Percentiles rank a stretch among this genome's conserved stretches.
These are phyloP conservation scores for Macaria notata DNA, from an alignment of 2,888 invertebrate genomes.

Conservation along the genomic window DNA sequence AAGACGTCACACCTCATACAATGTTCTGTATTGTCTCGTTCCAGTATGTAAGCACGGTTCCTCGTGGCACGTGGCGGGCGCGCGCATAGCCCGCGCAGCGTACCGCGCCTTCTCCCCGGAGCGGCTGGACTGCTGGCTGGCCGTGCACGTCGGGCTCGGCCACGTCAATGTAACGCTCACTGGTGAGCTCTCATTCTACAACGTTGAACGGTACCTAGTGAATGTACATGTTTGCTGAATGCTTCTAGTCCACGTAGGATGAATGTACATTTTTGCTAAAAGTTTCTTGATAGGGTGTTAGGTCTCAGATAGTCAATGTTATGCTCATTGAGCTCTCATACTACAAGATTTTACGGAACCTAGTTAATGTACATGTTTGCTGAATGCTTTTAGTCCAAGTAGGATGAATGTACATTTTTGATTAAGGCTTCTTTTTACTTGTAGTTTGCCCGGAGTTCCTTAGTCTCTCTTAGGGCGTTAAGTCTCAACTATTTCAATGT, in stretches of 20 bases:
- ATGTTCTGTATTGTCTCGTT: constrained; percentile 40
- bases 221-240: constrained; percentile 33
- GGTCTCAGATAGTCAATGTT: too few relatives aligned
- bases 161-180: constrained; percentile 97
- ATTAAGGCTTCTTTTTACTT: too few relatives aligned
- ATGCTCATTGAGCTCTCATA: too few relatives aligned
- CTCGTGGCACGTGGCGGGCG: constrained; percentile 95
- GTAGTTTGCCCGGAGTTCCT: too few relatives aligned
- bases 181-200: constrained; percentile 82
- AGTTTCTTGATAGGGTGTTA: constrained; percentile 30
- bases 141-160: constrained; percentile 95
- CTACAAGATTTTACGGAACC: too few relatives aligned
- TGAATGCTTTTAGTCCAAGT: too few relatives aligned
- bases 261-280: too few relatives aligned
- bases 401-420: too few relatives aligned
- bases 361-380: too few relatives aligned
- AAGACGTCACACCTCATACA: too few relatives aligned
- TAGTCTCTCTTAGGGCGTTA: too few relatives aligned
- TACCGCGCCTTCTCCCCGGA: constrained; percentile 96
- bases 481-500: constrained; percentile 97
- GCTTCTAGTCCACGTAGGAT: too few relatives aligned
- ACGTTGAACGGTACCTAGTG: constrained; percentile 37
- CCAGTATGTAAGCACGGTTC: constrained; percentile 95
- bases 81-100: constrained; percentile 87
- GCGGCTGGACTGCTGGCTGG: constrained; percentile 93